Base-by-base conservation (phyloP, 2,797 vertebrate genomes). In the Coranthus polyacanthus region DNA sequence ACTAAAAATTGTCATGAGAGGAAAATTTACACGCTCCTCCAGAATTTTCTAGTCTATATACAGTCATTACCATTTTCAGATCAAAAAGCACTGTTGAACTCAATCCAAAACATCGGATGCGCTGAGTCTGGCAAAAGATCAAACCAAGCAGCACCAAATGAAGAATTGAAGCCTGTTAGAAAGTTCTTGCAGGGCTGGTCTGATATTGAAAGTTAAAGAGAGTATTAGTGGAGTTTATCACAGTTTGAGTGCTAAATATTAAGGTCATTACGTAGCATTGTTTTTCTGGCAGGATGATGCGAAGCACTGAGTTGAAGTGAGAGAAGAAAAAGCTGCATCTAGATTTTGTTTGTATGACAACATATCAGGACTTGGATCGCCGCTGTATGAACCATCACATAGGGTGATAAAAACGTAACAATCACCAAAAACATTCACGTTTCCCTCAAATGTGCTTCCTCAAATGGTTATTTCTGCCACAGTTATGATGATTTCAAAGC, bases 21-120 rank as follows among this genome's bases (percentile, higher is more conserved):
- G 18, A 37, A 68, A 13, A 70, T 47, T 43, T 13, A 38, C 32
- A 62, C 45, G 16, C 36, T 51, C 24, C 41, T 49, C 29, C 44
- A 43, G 45, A 49, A 49, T 52, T 37, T 49, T 56, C 15, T 2
- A 42, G 53, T 60, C n/a, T 36, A 55, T 68, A 53, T 43, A 24
- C 5, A 78, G 45, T 20, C 37, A 67, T 58, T 60, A 54, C 22
- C 38, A 22, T 61, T 17, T 56, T 57, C 36, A 62, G 22, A 78
- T 84, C 47, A 75, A 72, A 83, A 64, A 70, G 59, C 24, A 29
- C 46, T 72, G 29, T 67, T 86, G 70, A 76, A 79, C 62, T 32
- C 2, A 16, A 26, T 79, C 68, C 75, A 82, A 66, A 63, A 60
- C 62, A 66, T 72, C 72, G 46, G 74, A 76, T 49, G 58, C 0